Percentiles rank a stretch among this genome's conserved stretches.
Evolutionary conservation across 2,888 invertebrate genomes (phyloP).

Genomic region (Nezara viridula): DNA sequence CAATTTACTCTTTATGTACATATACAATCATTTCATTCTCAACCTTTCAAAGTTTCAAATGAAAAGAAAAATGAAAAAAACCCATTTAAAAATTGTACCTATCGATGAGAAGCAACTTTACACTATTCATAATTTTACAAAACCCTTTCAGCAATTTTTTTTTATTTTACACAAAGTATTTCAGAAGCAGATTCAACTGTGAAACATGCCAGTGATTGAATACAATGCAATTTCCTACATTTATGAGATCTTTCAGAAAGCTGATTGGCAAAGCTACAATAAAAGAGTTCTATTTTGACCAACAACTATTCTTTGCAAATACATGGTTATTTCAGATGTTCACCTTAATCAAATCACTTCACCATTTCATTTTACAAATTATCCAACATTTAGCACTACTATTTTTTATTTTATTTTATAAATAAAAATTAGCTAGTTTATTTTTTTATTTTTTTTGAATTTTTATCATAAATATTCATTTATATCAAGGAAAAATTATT

Average conservation of each 20-base stretch:
- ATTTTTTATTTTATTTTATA: slow-evolving; percentile 32
- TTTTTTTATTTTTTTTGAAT: neutral
- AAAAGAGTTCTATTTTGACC: slow-evolving; percentile 61
- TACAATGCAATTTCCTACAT: slow-evolving; percentile 58
- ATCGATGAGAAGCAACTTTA: slow-evolving; percentile 55
- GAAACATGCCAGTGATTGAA: slow-evolving; percentile 59
- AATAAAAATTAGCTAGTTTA: slow-evolving; percentile 43
- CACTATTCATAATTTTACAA: slow-evolving; percentile 46
- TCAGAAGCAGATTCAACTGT: slow-evolving; percentile 58
- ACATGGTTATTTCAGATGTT: slow-evolving; percentile 44
- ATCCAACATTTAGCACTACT: slow-evolving; percentile 55
- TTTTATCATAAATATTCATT: slow-evolving; percentile 38
- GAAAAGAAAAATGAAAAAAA: neutral
- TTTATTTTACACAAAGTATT: slow-evolving; percentile 55
- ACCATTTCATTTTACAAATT: slow-evolving; percentile 56
- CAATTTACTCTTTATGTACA: slow-evolving; percentile 56
- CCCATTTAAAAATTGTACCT: slow-evolving; percentile 1
- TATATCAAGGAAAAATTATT: neutral
- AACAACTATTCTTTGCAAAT: slow-evolving; percentile 53
- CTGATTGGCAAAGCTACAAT: slow-evolving; percentile 64
- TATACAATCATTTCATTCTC: slow-evolving; percentile 44
- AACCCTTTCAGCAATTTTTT: slow-evolving; percentile 52
- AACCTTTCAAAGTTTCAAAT: slow-evolving; percentile 48
- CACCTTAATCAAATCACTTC: slow-evolving; percentile 21
- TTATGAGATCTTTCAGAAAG: slow-evolving; percentile 65